These are phyloP conservation scores for Microctonus hyperodae DNA, from an alignment of 2,888 invertebrate genomes.

Conservation along the genomic window DNA sequence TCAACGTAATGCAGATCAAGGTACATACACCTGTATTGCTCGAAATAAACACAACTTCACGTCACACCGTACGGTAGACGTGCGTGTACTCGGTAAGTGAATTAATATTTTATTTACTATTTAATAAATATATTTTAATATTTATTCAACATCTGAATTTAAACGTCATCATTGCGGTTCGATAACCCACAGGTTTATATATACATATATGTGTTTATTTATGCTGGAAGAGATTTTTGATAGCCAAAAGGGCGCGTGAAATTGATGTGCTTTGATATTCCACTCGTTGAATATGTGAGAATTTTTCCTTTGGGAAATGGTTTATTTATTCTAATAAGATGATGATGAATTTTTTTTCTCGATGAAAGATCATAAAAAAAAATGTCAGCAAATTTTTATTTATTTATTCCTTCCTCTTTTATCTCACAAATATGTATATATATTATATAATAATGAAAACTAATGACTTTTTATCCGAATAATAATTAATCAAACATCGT, in stretches of 20 bases:
- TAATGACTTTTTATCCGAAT: too few relatives aligned
- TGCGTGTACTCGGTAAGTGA: constrained; percentile 63
- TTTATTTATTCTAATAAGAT: constrained; percentile 11
- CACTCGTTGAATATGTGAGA: not conserved
- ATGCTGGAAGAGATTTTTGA: not conserved
- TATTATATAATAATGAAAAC: too few relatives aligned
- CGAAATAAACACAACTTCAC: constrained; percentile 64
- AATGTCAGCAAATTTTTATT: not conserved
- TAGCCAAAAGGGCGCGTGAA: constrained; percentile 2
- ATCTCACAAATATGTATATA: too few relatives aligned
- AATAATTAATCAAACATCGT: too few relatives aligned
- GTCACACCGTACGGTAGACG: constrained; percentile 61
- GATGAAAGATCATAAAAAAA: not conserved
- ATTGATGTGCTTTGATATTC: constrained; percentile 10
- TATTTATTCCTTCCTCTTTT: not conserved
- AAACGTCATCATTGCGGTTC: not conserved
- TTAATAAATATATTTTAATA: constrained; percentile 13
- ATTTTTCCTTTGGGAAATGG: not conserved
- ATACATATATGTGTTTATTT: not conserved
- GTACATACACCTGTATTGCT: constrained; percentile 67
- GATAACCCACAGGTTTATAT: not conserved
- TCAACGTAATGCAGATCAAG: constrained; percentile 65
- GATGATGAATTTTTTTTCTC: not conserved
- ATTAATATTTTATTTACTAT: constrained; percentile 18
- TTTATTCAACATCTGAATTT: not conserved